These are phyloP conservation scores for Syngnathus typhle DNA, from an alignment of 2,113 vertebrate genomes.

Conservation along the genomic window DNA sequence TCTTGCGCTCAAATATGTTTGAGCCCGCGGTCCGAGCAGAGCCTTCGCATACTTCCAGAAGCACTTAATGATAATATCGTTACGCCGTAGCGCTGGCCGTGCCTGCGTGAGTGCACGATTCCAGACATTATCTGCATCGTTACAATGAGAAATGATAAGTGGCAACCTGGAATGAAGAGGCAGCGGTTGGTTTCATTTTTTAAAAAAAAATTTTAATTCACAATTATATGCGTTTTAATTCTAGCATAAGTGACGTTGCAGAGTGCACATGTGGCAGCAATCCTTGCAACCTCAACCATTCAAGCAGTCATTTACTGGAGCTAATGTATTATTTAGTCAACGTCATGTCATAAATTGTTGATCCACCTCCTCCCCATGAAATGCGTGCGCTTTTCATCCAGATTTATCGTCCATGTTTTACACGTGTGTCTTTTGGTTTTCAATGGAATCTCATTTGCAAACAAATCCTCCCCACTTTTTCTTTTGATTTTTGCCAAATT, in stretches of 20 bases:
- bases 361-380: conserved; percentile 33
- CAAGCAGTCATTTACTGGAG: conserved; percentile 51
- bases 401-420: conserved; percentile 18
- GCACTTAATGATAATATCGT: conserved; percentile 56
- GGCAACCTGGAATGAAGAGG: conserved; percentile 3
- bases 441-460: not conserved
- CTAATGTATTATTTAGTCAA: conserved; percentile 51
- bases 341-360: conserved; percentile 47
- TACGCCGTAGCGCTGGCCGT: conserved; percentile 19
- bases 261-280: conserved; percentile 16
- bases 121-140: conserved; percentile 27
- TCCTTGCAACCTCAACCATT: conserved; percentile 33
- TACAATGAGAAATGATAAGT: not conserved
- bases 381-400: conserved; percentile 24
- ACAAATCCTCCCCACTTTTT: conserved; percentile 42
- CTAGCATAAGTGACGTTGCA: not conserved
- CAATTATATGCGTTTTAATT: not conserved
- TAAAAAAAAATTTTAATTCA: not conserved
- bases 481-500: conserved; percentile 50
- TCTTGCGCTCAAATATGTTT: conserved; percentile 37
- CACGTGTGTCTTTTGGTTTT: conserved; percentile 3
- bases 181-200: not conserved
- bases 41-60: conserved; percentile 35
- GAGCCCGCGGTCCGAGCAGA: conserved; percentile 32
- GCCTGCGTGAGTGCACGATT: conserved; percentile 17